Base-by-base conservation (phyloP, 1,140 invertebrate genomes). In the Caligus rogercresseyi region DNA sequence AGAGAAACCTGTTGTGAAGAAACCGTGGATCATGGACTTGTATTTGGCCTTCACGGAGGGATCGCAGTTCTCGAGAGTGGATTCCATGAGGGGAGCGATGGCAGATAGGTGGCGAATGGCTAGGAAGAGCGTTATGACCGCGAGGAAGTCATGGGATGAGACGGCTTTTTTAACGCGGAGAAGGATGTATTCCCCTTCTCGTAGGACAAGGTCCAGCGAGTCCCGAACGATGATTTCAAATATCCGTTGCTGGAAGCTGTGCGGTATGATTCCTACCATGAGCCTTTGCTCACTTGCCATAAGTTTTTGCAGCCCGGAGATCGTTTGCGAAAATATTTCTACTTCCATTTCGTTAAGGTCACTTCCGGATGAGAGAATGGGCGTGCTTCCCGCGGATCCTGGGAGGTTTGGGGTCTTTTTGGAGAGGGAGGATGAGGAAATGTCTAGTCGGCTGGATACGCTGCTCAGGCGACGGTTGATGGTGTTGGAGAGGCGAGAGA, bases 221-320 rank as follows among this genome's bases (percentile, higher is more conserved):
- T 87, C 85, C 57, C 83, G 80, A 15, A 92, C 81, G 58, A 94
- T 82, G 11, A 83, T 80, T 67, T 90, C 85, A 69, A 94, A 87
- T 0, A 93, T 84, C 65, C 85, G 79, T 43, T 83, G 81, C 68
- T 89, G 84, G 66, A 87, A 79, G 24, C 83, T 80, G 51, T 80
- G 73, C 15, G 89, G 85, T 69, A 96, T 83, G 24, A 97, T 85
- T 15, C 85, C 84, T 15, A 83, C 78, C 75, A 94, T 83, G 16
- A 90, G 73, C 57, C 81, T 77, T 24, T 85, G 79, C 72, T 97
- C 92, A 69, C 83, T 83, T 70, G 90, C 85, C 77, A 93, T 87
- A 2, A 96, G 76, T 65, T 86, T 83, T 54, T 87, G 83, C n/a
- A 95, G 74, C 4, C 85, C 88, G 25, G 87, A 83, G 0, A 92